A percentile compares a stretch with the other conserved stretches of the same genome.
phyloP scores from a whole-genome alignment of 2,888 invertebrate genomes.

The Metacarcinus magister region DNA sequence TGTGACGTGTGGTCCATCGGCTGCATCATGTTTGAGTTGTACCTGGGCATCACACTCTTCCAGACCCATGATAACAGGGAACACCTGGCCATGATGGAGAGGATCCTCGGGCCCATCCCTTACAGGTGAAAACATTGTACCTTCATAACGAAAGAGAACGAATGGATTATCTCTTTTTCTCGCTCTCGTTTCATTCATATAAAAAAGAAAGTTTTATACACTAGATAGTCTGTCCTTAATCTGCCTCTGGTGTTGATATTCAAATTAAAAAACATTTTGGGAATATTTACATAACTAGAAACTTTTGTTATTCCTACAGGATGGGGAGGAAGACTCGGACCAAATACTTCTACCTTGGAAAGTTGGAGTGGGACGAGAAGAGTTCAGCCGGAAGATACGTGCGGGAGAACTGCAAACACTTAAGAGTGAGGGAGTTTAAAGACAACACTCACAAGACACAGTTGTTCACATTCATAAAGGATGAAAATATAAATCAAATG shows the following conservation, averaged over 20 bases:
- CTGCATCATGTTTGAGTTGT: slow-evolving; percentile 99
- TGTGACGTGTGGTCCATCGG: slow-evolving; percentile 99
- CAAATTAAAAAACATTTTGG: neutral
- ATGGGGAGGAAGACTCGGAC: slow-evolving; percentile 96
- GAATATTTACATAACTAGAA: neutral
- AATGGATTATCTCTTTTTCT: neutral
- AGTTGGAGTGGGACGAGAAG: slow-evolving; percentile 98
- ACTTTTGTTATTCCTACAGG: slow-evolving; percentile 85
- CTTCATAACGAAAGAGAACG: neutral
- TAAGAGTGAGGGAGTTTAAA: slow-evolving; percentile 88
- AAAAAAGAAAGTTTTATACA: neutral
- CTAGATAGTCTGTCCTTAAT: neutral
- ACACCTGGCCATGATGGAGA: slow-evolving; percentile 99
- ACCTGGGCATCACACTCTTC: slow-evolving; percentile 98
- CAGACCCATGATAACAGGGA: slow-evolving; percentile 99
- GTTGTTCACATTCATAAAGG: neutral
- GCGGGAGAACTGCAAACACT: slow-evolving; percentile 98
- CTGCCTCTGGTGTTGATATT: neutral
- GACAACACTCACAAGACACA: neutral
- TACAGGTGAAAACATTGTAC: neutral
- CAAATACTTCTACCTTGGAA: slow-evolving; percentile 98
- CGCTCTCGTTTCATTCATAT: too few relatives aligned
- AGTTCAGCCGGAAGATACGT: slow-evolving; percentile 98
- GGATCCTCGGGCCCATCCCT: slow-evolving; percentile 98
- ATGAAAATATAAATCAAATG: neutral